Conservation (phyloP, 2,888 invertebrate genomes). For the Trilocha varians region DNA sequence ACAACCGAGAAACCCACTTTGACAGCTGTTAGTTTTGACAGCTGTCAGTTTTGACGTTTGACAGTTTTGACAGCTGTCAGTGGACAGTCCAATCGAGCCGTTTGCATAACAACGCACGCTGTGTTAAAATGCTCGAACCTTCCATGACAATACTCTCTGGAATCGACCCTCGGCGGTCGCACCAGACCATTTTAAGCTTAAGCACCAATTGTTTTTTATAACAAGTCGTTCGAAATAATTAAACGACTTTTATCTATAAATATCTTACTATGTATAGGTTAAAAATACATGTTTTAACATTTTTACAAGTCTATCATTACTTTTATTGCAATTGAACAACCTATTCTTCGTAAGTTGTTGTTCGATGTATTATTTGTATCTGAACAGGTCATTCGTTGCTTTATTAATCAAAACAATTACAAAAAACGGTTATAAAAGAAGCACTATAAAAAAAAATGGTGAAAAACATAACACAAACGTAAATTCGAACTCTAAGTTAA, state of each 20-base stretch:
- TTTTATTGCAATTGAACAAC: conserved; percentile 39
- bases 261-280: conserved; percentile 73
- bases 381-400: conserved; percentile 36
- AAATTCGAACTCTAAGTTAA: conserved; percentile 36
- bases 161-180: conserved; percentile 35
- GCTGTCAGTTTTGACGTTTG: not conserved
- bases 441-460: conserved; percentile 29
- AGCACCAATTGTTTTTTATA: conserved; percentile 73
- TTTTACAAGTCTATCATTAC: conserved; percentile 71
- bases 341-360: conserved; percentile 29
- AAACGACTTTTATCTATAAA: conserved; percentile 74
- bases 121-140: conserved; percentile 65
- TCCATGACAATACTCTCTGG: conserved; percentile 65
- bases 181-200: conserved; percentile 66
- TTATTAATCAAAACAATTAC: conserved; percentile 35
- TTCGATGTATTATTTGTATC: conserved; percentile 13
- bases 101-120: conserved; percentile 71
- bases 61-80: conserved; percentile 2
- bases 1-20: not conserved
- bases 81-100: conserved; percentile 25
- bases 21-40: not conserved
- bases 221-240: conserved; percentile 74
- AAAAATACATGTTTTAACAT: conserved; percentile 73
- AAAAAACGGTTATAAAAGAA: conserved; percentile 41
- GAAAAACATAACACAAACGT: conserved; percentile 34